phyloP scores from a whole-genome alignment of 2,113 vertebrate species.

The Potamarius usumacintae region DNA sequence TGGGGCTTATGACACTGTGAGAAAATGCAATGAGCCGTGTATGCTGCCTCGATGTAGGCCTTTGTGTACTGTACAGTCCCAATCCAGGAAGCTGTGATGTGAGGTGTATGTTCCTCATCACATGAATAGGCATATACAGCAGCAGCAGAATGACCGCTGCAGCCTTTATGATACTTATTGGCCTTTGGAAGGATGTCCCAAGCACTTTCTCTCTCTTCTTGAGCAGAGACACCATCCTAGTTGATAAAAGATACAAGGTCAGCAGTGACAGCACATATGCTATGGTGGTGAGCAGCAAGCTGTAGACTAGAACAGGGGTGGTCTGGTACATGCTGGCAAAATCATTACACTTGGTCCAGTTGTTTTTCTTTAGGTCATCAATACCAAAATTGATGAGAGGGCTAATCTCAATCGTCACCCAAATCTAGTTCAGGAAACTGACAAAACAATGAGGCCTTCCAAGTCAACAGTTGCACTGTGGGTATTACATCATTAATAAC shows the following conservation, averaged over 20 bases:
- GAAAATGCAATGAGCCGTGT: constrained; percentile 82
- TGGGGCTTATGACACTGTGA: constrained; percentile 83
- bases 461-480: constrained; percentile 72
- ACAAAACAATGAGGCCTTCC: constrained; percentile 59
- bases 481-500: not conserved
- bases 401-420: constrained; percentile 75
- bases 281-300: constrained; percentile 75
- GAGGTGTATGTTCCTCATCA: constrained; percentile 83
- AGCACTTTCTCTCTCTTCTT: constrained; percentile 64
- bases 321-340: constrained; percentile 71
- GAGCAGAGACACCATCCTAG: constrained; percentile 75
- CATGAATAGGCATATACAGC: constrained; percentile 85
- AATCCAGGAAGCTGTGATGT: constrained; percentile 56
- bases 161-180: constrained; percentile 70
- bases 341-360: constrained; percentile 70
- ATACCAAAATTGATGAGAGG: constrained; percentile 73
- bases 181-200: constrained; percentile 65
- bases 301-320: constrained; percentile 65
- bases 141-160: constrained; percentile 74
- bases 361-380: constrained; percentile 10
- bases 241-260: constrained; percentile 77
- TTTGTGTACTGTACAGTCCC: fast-evolving
- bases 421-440: constrained; percentile 72
- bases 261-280: constrained; percentile 82
- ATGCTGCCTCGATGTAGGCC: constrained; percentile 54